Conservation (phyloP, 2,888 invertebrate genomes). For the Pseudeuparius sepicola region DNA sequence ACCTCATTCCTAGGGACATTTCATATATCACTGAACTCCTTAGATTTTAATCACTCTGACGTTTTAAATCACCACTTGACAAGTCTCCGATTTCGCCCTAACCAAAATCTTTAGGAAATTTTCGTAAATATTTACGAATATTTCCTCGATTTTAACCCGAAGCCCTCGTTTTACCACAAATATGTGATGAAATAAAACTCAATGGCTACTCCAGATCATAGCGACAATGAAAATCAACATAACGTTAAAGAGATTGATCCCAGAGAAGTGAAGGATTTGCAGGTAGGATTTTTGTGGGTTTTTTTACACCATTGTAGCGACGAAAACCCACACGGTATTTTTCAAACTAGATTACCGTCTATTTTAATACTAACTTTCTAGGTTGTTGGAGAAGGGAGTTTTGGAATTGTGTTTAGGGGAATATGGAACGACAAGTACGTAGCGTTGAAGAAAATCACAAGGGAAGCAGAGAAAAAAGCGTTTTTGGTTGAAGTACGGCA, state of each 20-base stretch:
- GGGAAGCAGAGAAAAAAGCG: slow-evolving; percentile 79
- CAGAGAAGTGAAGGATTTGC: slow-evolving; percentile 61
- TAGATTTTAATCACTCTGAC: no score
- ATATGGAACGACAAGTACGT: slow-evolving; percentile 72
- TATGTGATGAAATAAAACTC: slow-evolving; percentile 28
- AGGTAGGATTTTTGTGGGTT: slow-evolving; percentile 50
- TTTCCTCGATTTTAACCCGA: no score
- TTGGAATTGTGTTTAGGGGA: slow-evolving; percentile 89
- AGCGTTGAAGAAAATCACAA: slow-evolving; percentile 88
- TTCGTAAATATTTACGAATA: no score
- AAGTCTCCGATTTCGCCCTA: no score
- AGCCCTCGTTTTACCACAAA: slow-evolving; percentile 23
- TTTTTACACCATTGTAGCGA: no score
- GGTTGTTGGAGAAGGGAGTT: slow-evolving; percentile 89
- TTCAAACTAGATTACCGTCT: no score
- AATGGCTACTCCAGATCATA: slow-evolving; percentile 35
- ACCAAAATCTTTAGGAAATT: no score
- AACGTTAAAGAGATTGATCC: slow-evolving; percentile 72
- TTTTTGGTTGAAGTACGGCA: slow-evolving; percentile 84
- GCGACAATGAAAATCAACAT: slow-evolving; percentile 36
- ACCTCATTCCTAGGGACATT: no score
- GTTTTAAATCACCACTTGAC: no score
- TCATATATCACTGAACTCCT: no score
- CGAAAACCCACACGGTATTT: no score
- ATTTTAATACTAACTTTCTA: no score